phyloP scores from a whole-genome alignment of 37 sponge, comb jelly and placozoan genomes.

The Chondrilla cf. caribensis region DNA sequence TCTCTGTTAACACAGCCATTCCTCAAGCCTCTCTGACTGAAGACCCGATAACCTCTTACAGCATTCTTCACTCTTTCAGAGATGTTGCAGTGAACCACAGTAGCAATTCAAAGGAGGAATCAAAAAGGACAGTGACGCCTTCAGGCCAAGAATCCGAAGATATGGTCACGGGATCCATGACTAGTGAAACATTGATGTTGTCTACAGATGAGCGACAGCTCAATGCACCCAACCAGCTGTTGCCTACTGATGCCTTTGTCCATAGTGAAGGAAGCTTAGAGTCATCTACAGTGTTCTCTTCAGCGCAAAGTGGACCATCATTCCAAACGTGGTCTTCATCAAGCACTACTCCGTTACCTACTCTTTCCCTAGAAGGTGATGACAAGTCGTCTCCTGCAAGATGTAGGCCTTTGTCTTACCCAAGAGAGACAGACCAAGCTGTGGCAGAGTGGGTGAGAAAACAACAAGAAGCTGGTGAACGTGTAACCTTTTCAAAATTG shows the following conservation, averaged over 20 bases:
- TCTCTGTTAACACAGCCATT: not conserved
- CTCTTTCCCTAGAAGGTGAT: conserved; percentile 1
- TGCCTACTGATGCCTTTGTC: not conserved
- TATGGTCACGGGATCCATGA: not conserved
- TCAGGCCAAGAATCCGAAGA: not conserved
- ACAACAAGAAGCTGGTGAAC: conserved; percentile 52
- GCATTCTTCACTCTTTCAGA: not conserved
- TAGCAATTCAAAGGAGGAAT: not conserved
- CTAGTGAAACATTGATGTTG: not conserved
- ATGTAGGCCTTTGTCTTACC: conserved; percentile 63
- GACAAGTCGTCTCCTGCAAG: conserved; percentile 21
- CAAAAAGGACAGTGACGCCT: not conserved
- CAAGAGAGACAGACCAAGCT: conserved; percentile 71
- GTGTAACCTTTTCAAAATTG: conserved; percentile 74
- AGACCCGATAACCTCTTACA: not conserved
- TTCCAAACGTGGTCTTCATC: not conserved
- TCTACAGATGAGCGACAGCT: not conserved
- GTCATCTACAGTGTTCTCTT: no score
- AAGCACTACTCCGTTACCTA: not conserved
- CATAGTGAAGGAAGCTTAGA: not conserved
- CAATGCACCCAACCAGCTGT: not conserved
- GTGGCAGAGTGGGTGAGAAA: conserved; percentile 52
- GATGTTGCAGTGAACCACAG: not conserved
- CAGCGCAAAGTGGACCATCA: not conserved
- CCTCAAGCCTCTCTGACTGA: not conserved